Conservation (phyloP, 2,888 invertebrate species). For the Chrysopilus asiliformis region DNA sequence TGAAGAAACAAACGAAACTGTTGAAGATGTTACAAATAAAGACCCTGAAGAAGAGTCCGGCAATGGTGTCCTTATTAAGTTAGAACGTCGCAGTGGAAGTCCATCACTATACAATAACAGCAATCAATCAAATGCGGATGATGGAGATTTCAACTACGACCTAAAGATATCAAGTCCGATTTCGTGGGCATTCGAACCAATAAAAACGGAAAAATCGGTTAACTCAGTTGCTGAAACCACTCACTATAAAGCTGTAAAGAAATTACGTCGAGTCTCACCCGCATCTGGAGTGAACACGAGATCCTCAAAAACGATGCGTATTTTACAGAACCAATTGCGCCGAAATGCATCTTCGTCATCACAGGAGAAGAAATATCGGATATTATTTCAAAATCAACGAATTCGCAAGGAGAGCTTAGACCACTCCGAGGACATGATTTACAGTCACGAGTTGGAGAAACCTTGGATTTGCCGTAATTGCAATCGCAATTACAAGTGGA, state of each 20-base stretch:
- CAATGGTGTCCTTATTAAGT: conserved; percentile 12
- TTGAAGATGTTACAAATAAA: conserved; percentile 11
- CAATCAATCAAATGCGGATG: conserved; percentile 9
- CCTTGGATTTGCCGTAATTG: conserved; percentile 50
- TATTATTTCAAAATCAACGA: conserved; percentile 33
- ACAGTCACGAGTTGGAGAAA: conserved; percentile 35
- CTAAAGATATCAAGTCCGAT: conserved; percentile 33
- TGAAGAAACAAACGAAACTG: conserved; percentile 1
- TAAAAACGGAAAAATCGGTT: conserved; percentile 10
- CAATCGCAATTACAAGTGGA: conserved; percentile 59
- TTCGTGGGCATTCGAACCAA: conserved; percentile 34
- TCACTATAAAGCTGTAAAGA: conserved; percentile 8
- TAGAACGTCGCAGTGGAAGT: conserved; percentile 14
- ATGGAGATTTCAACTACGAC: conserved; percentile 27
- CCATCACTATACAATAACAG: conserved; percentile 12
- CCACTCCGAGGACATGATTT: conserved; percentile 36
- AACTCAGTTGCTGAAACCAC: conserved; percentile 8
- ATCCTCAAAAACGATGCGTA: conserved; percentile 6
- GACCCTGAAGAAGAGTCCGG: conserved; percentile 6
- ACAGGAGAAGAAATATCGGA: conserved; percentile 33
- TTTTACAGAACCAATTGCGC: conserved; percentile 8
- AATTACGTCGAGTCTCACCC: conserved; percentile 3
- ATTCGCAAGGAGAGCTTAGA: conserved; percentile 34
- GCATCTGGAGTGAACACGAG: conserved; percentile 4
- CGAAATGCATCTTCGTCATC: conserved; percentile 8